Base-by-base conservation (phyloP, 2,113 vertebrate species). In the Crypturellus undulatus region DNA sequence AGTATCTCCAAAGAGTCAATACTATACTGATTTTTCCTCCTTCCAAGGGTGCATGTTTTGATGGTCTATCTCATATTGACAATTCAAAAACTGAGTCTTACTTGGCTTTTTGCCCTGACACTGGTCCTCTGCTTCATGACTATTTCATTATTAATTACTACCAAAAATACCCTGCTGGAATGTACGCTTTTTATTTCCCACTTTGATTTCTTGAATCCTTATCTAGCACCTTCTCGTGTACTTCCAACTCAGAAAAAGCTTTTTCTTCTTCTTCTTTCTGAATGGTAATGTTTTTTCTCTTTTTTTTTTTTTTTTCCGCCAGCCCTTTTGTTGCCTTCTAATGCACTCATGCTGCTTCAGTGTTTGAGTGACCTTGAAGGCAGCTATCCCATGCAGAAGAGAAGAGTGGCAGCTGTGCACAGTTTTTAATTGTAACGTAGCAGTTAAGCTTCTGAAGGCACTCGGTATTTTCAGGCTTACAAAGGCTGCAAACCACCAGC, bases 311-410 rank as follows among this genome's bases (percentile, higher is more conserved):
- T 80, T 49, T 22, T 22, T 22, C 73, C 89, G 72, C 59, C 15
- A 22, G 5, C 16, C 9, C 10, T 45, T 79, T 70, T 11, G 3
- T 70, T 69, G 7, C n/a, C 59, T 68, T 70, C 42, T 20, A 51
- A 24, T 71, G 60, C 58, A 28, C 40, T 32, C 43, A 0, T 58
- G 65, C 47, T 52, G 6, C 59, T 59, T 36, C 73, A 56, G 65
- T 10, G 7, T 78, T 32, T 21, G 80, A 10, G 38, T 56, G 81
- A 79, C 91, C 49, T 40, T 52, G 51, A 75, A 87, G 52, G 75
- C 62, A 71, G 42, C 32, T 2, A 2, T 3, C 1, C 10, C 3
- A 4, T 1, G 12, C 6, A 42, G 42, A 76, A 56, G 30, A 4
- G 42, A 28, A 43, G 51, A 70, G 28, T 24, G 42, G 15, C 45